A percentile compares a stretch with the other conserved stretches of the same genome.
These are phyloP conservation scores for Drosophila lacicola DNA, from an alignment of 2,888 invertebrate genomes.

Conservation along the genomic window DNA sequence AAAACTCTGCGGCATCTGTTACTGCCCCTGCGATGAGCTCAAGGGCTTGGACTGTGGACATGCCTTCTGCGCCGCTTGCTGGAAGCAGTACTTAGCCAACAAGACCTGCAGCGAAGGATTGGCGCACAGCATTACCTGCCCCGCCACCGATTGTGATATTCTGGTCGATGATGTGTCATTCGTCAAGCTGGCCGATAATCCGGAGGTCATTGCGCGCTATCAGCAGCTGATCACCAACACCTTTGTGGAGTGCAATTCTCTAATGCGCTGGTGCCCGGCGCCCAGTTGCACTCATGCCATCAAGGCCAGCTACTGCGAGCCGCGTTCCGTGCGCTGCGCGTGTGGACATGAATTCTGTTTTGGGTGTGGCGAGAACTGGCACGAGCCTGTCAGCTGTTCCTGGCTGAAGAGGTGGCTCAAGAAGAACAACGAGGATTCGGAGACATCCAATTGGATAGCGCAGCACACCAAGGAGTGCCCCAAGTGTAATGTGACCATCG, in stretches of 20 bases:
- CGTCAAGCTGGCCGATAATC: conserved; percentile 94
- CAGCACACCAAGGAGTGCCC: conserved; percentile 99
- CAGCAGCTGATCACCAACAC: conserved; percentile 99
- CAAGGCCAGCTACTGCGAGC: conserved; percentile 95
- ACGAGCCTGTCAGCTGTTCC: conserved; percentile 98
- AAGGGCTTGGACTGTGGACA: conserved; percentile 98
- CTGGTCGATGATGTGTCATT: conserved; percentile 98
- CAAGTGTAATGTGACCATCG: conserved; percentile 97
- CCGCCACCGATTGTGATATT: conserved; percentile 98
- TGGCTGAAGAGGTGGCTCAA: conserved; percentile 98
- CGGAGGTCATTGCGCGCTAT: conserved; percentile 95
- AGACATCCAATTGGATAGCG: conserved; percentile 99
- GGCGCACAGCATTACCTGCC: conserved; percentile 97
- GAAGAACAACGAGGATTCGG: conserved; percentile 99
- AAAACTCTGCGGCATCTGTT: conserved; percentile 96
- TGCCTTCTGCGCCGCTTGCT: conserved; percentile 96
- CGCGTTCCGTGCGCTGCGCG: conserved; percentile 95
- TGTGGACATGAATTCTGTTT: conserved; percentile 98
- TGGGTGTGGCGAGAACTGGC: conserved; percentile 98
- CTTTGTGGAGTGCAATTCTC: conserved; percentile 98
- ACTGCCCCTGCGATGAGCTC: conserved; percentile 94
- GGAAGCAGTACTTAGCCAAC: conserved; percentile 98
- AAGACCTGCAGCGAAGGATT: conserved; percentile 99
- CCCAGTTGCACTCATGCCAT: conserved; percentile 98
- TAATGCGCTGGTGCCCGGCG: conserved; percentile 98